Conservation (phyloP, 2,888 invertebrate genomes). For the Nemapogon koenigi region DNA sequence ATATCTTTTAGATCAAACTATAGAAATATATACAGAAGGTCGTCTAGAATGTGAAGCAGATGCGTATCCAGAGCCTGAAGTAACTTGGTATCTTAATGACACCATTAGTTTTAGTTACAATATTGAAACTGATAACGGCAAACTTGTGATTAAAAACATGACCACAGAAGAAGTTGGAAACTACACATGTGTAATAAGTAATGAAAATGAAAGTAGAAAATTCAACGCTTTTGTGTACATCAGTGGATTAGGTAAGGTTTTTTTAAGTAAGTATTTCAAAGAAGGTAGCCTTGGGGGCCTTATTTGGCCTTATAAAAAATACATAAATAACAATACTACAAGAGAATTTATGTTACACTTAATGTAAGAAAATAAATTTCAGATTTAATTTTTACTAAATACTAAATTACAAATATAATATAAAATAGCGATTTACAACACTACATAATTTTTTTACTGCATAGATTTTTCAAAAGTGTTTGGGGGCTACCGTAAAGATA, state of each 20-base stretch:
- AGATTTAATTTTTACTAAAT: too few species aligned
- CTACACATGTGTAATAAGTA: background rate
- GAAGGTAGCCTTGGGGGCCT: too few species aligned
- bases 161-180: slow-evolving; percentile 1
- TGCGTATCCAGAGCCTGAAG: background rate
- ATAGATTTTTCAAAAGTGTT: too few species aligned
- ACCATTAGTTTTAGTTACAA: background rate
- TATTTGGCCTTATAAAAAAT: too few species aligned
- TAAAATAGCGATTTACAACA: too few species aligned
- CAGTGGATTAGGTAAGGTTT: slow-evolving; percentile 3
- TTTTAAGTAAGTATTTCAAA: too few species aligned
- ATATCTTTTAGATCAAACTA: background rate
- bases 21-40: background rate
- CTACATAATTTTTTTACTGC: too few species aligned
- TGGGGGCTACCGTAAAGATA: too few species aligned
- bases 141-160: background rate
- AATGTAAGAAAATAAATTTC: too few species aligned
- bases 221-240: background rate
- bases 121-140: background rate
- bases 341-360: too few species aligned
- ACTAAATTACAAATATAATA: too few species aligned
- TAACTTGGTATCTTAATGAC: slow-evolving; percentile 1
- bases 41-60: background rate
- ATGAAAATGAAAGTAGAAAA: background rate
- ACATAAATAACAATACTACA: too few species aligned